These are phyloP conservation scores for Sepioteuthis lessoniana DNA, from an alignment of 2,888 invertebrate genomes.

Conservation along the genomic window DNA sequence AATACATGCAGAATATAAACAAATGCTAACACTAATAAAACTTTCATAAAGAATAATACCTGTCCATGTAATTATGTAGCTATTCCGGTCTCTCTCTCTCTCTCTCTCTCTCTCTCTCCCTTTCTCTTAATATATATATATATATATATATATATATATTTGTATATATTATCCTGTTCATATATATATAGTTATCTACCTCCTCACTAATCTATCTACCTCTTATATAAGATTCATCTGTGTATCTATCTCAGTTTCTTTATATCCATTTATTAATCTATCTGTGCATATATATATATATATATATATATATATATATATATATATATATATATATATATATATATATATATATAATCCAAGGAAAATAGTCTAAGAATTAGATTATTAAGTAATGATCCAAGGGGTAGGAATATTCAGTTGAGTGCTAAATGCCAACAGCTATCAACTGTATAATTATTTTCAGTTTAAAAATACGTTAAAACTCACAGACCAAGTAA, in stretches of 20 bases:
- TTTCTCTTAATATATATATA: not conserved
- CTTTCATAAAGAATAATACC: not conserved
- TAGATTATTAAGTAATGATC: too few relatives aligned
- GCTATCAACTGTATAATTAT: too few relatives aligned
- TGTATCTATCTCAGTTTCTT: too few relatives aligned
- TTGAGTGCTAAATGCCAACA: too few relatives aligned
- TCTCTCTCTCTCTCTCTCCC: not conserved
- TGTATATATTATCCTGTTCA: not conserved
- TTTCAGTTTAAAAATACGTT: too few relatives aligned
- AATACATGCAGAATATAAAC: too few relatives aligned
- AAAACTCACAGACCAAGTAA: too few relatives aligned
- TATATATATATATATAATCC: not conserved
- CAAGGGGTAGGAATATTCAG: too few relatives aligned
- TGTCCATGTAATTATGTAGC: not conserved
- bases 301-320: slow-evolving; percentile 47
- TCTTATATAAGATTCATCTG: not conserved
- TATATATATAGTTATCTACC: slow-evolving; percentile 39
- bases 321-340: slow-evolving; percentile 24
- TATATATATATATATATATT: slow-evolving; percentile 25
- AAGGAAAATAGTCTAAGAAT: too few relatives aligned
- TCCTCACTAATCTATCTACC: slow-evolving; percentile 42
- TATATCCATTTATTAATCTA: too few relatives aligned
- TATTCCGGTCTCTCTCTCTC: not conserved
- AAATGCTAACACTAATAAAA: too few relatives aligned
- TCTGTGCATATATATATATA: slow-evolving; percentile 45